Base-by-base conservation (phyloP, 2,888 invertebrate genomes). In the Eretmocerus hayati region DNA sequence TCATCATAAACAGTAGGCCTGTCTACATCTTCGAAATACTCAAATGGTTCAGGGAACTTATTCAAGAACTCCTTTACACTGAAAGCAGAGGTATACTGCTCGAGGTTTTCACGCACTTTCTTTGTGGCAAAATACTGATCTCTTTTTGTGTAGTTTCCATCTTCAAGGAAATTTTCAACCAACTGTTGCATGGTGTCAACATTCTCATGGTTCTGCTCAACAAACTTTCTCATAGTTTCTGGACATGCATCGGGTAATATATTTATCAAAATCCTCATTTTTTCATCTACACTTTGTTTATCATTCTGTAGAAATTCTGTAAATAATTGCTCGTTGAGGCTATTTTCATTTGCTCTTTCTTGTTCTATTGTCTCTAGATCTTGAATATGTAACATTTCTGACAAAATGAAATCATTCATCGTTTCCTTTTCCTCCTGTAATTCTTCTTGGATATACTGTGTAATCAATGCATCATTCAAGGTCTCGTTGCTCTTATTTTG, bases 11-110 rank as follows among this genome's bases (percentile, higher is more conserved):
- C 18, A 15, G 39, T 3, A 15, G 41, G 13, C 38, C 61, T 58
- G 0, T 53, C 38, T 15, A 22, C 11, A 53, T 64, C 40, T 53
- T 61, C 56, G 60, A 74, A 68, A 53, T 64, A 58, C 15, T 57
- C 48, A 32, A 65, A 59, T 2, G 76, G 77, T 58, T 76, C 66
- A 2, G 75, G 75, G 56, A 75, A 72, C 6, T 73, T 54, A 43
- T 72, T 61, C 1, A 77, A 51, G 59, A 75, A 77, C 15, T 72
- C 60, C 50, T 70, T 60, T 1, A 74, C 61, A 31, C 66, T 58
- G 44, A 77, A 77, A 4, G 73, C 66, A 0, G 61, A 62, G 0
- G 71, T 74, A 48, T 75, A 75, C 23, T 73, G 69, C 44, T 64
- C 65, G n/a, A 44, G 22, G 13, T 19, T 26, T 22, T 41, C 15